These are phyloP conservation scores for Rosalia funebris DNA, from an alignment of 2,888 invertebrate species.

Conservation along the genomic window DNA sequence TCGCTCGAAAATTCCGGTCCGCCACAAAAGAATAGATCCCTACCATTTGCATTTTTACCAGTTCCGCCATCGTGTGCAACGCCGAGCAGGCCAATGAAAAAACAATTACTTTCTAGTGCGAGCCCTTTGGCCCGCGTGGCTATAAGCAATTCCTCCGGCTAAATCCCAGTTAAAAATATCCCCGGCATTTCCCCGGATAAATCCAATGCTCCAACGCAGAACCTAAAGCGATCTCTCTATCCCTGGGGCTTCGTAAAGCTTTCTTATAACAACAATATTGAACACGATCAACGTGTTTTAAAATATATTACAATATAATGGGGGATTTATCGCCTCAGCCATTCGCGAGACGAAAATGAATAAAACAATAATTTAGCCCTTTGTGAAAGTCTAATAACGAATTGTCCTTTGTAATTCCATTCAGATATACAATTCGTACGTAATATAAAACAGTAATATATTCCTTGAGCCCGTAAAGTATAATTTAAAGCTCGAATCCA, in stretches of 20 bases:
- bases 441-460: too few species aligned
- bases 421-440: too few species aligned
- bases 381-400: too few species aligned
- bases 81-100: conserved; percentile 14
- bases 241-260: conserved; percentile 40
- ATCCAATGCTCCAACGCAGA: conserved; percentile 44
- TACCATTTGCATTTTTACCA: conserved; percentile 24
- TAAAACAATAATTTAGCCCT: conserved; percentile 6
- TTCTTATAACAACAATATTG: conserved; percentile 45
- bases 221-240: conserved; percentile 46
- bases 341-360: conserved; percentile 9
- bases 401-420: too few species aligned
- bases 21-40: too few species aligned
- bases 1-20: too few species aligned
- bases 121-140: conserved; percentile 2
- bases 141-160: conserved; percentile 12
- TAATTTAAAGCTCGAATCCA: too few species aligned
- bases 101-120: conserved; percentile 10
- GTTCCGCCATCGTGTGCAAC: conserved; percentile 4
- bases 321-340: conserved; percentile 28
- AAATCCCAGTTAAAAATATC: conserved; percentile 47
- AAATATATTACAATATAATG: conserved; percentile 48
- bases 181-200: conserved; percentile 44
- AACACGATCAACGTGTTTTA: conserved; percentile 48
- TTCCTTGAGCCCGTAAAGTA: too few species aligned